These are phyloP conservation scores for Phyllostomus discolor DNA, from an alignment of 2,113 vertebrate genomes.

Conservation along the genomic window DNA sequence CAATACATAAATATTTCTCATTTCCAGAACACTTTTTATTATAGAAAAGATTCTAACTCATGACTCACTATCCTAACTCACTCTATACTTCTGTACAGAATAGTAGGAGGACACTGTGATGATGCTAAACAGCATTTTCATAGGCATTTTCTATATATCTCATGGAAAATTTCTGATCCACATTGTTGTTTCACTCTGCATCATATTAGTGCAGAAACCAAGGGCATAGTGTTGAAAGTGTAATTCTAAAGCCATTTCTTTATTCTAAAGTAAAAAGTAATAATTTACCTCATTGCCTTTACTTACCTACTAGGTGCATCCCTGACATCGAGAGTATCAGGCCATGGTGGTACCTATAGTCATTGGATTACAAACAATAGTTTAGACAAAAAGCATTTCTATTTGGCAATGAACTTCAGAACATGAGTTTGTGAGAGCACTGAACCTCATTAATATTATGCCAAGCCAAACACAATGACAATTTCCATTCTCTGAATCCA, in stretches of 20 bases:
- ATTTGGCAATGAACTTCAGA: conserved; percentile 8
- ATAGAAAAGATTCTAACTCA: background rate
- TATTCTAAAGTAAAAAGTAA: conserved; percentile 33
- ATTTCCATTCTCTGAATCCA: background rate
- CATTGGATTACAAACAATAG: background rate
- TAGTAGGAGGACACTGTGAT: background rate
- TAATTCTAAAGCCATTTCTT: conserved; percentile 13
- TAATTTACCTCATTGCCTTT: conserved; percentile 14
- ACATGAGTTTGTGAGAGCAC: conserved; percentile 1
- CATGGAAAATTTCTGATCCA: background rate
- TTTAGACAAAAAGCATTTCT: conserved; percentile 6
- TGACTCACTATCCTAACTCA: background rate
- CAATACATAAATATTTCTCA: background rate
- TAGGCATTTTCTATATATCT: background rate
- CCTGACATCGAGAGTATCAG: background rate
- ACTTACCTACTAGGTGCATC: background rate
- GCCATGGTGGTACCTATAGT: background rate
- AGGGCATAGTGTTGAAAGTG: background rate
- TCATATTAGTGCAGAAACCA: background rate
- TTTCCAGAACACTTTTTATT: conserved; percentile 25
- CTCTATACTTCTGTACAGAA: conserved; percentile 17
- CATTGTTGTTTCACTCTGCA: background rate
- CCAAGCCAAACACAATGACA: background rate
- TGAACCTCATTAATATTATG: conserved; percentile 27
- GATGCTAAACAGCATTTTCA: background rate